Evolutionary conservation across 2,797 vertebrate genomes (phyloP).

Genomic region (Sebastes diploproa): DNA sequence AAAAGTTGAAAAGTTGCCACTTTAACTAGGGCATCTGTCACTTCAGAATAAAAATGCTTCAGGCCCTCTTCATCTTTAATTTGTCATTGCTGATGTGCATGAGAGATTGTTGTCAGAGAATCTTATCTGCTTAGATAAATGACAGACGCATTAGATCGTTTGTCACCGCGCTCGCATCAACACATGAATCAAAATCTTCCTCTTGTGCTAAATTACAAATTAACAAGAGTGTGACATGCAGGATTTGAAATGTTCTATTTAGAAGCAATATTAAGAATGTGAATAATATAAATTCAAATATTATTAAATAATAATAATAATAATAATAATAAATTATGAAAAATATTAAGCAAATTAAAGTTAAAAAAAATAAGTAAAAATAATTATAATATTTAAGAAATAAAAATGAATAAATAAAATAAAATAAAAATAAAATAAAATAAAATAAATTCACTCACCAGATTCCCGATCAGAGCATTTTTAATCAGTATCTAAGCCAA

Average conservation of each 20-base stretch:
- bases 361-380: too few relatives aligned
- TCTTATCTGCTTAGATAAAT: not conserved
- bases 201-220: not conserved
- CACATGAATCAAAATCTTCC: not conserved
- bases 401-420: too few relatives aligned
- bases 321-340: too few relatives aligned
- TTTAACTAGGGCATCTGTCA: too few relatives aligned
- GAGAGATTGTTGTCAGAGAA: not conserved
- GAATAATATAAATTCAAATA: too few relatives aligned
- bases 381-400: not conserved
- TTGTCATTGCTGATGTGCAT: not conserved
- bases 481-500: not conserved
- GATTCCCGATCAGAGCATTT: not conserved
- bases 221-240: not conserved
- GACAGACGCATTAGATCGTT: not conserved
- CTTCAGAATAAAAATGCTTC: too few relatives aligned
- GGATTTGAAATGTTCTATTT: not conserved
- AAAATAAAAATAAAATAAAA: too few relatives aligned
- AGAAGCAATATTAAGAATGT: not conserved
- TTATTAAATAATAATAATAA: too few relatives aligned
- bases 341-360: rapidly evolving
- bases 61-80: not conserved
- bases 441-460: rapidly evolving
- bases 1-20: too few relatives aligned
- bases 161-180: not conserved